Conservation (phyloP, 1,140 invertebrate genomes). For the Stegodyphus mimosarum region DNA sequence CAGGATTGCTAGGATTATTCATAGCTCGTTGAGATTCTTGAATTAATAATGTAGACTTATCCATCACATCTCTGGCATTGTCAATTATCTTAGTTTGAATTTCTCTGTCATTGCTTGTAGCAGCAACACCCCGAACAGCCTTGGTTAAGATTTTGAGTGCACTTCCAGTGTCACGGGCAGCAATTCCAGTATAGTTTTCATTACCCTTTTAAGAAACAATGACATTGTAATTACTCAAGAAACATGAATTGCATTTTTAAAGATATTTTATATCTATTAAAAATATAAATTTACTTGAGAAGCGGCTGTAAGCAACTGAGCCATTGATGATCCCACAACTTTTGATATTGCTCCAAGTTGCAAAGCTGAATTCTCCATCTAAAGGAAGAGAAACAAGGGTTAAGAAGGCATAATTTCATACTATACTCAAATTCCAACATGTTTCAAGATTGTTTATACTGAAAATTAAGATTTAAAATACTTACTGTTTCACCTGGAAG, state of each 20-base stretch:
- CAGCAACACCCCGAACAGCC: slow-evolving; percentile 79
- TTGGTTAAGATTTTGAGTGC: slow-evolving; percentile 78
- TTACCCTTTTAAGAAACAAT: slow-evolving; percentile 73
- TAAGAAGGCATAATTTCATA: too few species aligned
- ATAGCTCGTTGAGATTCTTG: slow-evolving; percentile 80
- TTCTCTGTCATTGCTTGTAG: slow-evolving; percentile 75
- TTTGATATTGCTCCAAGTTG: slow-evolving; percentile 78
- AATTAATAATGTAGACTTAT: slow-evolving; percentile 79
- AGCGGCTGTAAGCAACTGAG: slow-evolving; percentile 86
- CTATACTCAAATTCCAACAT: too few species aligned
- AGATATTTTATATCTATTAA: too few species aligned
- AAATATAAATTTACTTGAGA: slow-evolving; percentile 71
- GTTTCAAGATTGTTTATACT: too few species aligned
- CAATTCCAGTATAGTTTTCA: slow-evolving; percentile 83
- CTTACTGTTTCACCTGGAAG: slow-evolving; percentile 85
- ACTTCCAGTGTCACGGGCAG: slow-evolving; percentile 82
- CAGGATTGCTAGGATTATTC: slow-evolving; percentile 73
- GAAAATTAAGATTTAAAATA: neutral
- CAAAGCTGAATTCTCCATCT: slow-evolving; percentile 80
- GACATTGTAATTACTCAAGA: neutral
- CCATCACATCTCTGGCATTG: slow-evolving; percentile 82
- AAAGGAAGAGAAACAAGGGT: slow-evolving; percentile 41
- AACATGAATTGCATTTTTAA: neutral
- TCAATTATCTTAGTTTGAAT: slow-evolving; percentile 76
- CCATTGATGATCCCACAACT: slow-evolving; percentile 76